phyloP scores from a whole-genome alignment of 1,140 invertebrate genomes.

The Ruditapes philippinarum region DNA sequence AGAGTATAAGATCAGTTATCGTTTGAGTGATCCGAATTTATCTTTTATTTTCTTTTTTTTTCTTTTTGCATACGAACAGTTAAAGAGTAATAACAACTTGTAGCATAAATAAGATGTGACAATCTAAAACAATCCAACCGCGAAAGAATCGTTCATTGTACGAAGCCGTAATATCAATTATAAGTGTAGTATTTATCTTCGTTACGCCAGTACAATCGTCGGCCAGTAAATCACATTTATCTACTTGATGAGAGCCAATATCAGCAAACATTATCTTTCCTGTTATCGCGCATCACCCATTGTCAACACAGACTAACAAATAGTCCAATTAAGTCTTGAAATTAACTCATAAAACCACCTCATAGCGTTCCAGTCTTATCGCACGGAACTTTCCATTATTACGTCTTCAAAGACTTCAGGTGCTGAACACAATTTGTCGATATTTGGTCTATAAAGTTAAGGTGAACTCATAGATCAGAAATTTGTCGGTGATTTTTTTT shows the following conservation, averaged over 20 bases:
- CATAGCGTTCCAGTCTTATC: slow-evolving; percentile 36
- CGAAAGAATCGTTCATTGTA: no score
- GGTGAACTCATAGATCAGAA: not conserved
- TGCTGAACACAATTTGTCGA: slow-evolving; percentile 8
- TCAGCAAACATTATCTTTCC: slow-evolving; percentile 61
- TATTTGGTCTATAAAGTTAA: slow-evolving; percentile 23
- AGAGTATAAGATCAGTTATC: no score
- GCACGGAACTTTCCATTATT: slow-evolving; percentile 56
- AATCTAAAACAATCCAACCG: no score
- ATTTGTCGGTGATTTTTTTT: not conserved
- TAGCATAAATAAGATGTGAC: no score
- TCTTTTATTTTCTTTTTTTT: no score
- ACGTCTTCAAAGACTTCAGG: slow-evolving; percentile 44
- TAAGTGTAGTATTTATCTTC: slow-evolving; percentile 38
- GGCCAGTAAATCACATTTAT: slow-evolving; percentile 64
- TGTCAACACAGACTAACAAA: slow-evolving; percentile 68
- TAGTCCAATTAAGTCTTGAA: slow-evolving; percentile 68
- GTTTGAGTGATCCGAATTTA: no score
- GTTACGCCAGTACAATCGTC: slow-evolving; percentile 38
- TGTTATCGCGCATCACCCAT: slow-evolving; percentile 57
- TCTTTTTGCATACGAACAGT: not conserved
- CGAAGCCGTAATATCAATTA: slow-evolving; percentile 58
- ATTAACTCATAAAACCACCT: slow-evolving; percentile 69
- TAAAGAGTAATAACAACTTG: not conserved
- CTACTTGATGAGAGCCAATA: slow-evolving; percentile 55